Conservation (phyloP, 2,113 vertebrate genomes). For the Polyodon spathula region DNA sequence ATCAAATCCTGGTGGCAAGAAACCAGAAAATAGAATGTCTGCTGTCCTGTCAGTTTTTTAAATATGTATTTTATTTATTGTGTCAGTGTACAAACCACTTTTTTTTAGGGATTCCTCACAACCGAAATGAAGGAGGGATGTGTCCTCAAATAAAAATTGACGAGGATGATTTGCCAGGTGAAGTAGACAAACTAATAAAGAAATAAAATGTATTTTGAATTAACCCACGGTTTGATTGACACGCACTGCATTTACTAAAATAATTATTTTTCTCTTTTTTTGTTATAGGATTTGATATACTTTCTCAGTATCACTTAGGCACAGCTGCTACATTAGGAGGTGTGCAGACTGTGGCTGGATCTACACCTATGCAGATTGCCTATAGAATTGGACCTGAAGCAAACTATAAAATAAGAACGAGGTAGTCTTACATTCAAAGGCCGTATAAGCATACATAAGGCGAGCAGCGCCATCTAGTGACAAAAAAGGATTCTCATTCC, state of each 20-base stretch:
- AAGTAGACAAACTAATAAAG: constrained; percentile 24
- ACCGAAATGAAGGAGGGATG: constrained; percentile 45
- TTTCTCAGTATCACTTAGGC: constrained; percentile 81
- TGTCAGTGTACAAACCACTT: too few relatives aligned
- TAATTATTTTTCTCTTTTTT: not conserved
- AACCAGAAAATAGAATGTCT: too few relatives aligned
- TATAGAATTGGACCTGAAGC: constrained; percentile 67
- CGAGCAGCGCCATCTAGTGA: constrained; percentile 38
- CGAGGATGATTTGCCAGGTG: constrained; percentile 71
- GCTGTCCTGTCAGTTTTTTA: too few relatives aligned
- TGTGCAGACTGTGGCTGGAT: constrained; percentile 63
- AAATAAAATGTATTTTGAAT: not conserved
- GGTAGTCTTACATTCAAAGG: constrained; percentile 38
- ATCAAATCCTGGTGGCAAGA: too few relatives aligned
- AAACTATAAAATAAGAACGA: constrained; percentile 78
- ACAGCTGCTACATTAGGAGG: constrained; percentile 68
- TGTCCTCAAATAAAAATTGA: constrained; percentile 63
- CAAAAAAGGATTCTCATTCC: constrained; percentile 35
- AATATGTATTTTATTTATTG: too few relatives aligned
- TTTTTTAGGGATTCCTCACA: constrained; percentile 59
- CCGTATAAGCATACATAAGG: constrained; percentile 23
- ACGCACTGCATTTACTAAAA: too few relatives aligned
- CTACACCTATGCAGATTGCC: constrained; percentile 61
- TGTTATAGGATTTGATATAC: constrained; percentile 72
- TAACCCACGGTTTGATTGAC: too few relatives aligned